phyloP scores from a whole-genome alignment of 2,113 vertebrate species.

The Lethenteron reissneri region DNA sequence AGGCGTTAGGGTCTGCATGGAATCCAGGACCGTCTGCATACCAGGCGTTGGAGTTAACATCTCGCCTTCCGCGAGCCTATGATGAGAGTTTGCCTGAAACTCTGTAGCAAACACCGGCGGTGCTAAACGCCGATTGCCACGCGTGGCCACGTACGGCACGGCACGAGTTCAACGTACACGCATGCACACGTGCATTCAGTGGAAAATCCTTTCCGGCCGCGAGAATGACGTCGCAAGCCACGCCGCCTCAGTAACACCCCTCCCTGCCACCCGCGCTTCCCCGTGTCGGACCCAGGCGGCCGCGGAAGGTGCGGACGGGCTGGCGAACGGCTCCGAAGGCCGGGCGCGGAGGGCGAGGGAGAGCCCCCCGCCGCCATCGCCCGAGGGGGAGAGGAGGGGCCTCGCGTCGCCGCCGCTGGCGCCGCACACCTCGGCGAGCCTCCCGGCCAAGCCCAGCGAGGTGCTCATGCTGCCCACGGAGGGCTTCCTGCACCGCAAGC shows the following conservation, averaged over 20 bases:
- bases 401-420: not conserved
- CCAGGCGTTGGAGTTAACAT: too few relatives aligned
- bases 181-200: too few relatives aligned
- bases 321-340: constrained; percentile 11
- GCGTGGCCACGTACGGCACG: too few relatives aligned
- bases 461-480: constrained; percentile 31
- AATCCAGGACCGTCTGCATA: too few relatives aligned
- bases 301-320: constrained; percentile 13
- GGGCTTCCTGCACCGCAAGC: constrained; percentile 60
- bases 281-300: constrained; percentile 12
- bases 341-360: constrained; percentile 11
- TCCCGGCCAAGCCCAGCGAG: constrained; percentile 22
- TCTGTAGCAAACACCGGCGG: not conserved
- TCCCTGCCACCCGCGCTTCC: too few relatives aligned
- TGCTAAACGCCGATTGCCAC: not conserved
- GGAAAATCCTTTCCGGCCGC: too few relatives aligned
- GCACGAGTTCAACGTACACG: too few relatives aligned
- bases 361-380: constrained; percentile 19
- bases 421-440: constrained; percentile 12
- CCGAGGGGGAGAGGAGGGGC: constrained; percentile 22
- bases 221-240: too few relatives aligned
- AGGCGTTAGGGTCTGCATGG: too few relatives aligned
- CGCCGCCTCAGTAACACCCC: too few relatives aligned
- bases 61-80: too few relatives aligned
- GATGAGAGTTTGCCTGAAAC: not conserved